Conservation (phyloP, 2,888 invertebrate genomes). For the Julus scanicus region DNA sequence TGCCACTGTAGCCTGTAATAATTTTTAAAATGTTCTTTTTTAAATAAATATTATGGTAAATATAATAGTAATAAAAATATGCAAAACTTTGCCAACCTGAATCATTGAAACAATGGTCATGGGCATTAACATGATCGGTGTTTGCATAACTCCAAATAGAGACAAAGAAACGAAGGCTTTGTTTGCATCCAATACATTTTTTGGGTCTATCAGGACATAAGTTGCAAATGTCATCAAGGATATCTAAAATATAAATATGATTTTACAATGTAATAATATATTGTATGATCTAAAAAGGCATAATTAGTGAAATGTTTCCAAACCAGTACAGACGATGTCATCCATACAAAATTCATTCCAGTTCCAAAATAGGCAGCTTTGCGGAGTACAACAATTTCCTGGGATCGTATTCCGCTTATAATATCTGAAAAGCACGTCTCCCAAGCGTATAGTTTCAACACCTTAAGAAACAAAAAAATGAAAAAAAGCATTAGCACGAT, state of each 20-base stretch:
- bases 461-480: conserved; percentile 61
- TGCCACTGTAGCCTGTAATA: conserved; percentile 66
- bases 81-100: conserved; percentile 60
- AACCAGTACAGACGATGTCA: conserved; percentile 51
- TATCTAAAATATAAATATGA: conserved; percentile 46
- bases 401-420: conserved; percentile 63
- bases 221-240: conserved; percentile 67
- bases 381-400: conserved; percentile 63
- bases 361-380: conserved; percentile 63
- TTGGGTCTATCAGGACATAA: conserved; percentile 65
- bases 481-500: background rate
- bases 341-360: conserved; percentile 61
- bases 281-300: background rate
- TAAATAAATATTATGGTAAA: background rate
- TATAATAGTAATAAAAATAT: background rate
- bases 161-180: conserved; percentile 69
- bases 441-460: conserved; percentile 70
- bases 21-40: background rate
- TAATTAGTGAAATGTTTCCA: background rate
- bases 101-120: conserved; percentile 61
- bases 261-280: background rate
- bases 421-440: conserved; percentile 64
- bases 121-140: conserved; percentile 67
- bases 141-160: conserved; percentile 69
- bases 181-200: conserved; percentile 68